Evolutionary conservation across 2,888 invertebrate genomes (phyloP), one percentile per base, ranked within the genome.

Genomic region (Caenorhabditis japonica): DNA sequence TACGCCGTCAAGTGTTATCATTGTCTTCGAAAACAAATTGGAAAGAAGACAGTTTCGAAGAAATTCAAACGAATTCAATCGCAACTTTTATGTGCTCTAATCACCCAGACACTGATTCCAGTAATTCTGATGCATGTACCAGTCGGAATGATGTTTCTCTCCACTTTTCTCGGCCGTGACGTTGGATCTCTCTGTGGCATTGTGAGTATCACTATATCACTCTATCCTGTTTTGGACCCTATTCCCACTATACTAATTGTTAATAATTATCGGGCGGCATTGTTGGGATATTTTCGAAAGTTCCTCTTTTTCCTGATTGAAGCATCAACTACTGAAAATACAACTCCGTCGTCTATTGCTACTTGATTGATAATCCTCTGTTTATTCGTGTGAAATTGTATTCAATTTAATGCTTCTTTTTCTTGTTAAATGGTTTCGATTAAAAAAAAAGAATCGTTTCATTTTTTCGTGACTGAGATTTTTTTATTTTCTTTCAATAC

Each of bases 101-200:
- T 49, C 34, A 49, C 49, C 12, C 49, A 49, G 13, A 34, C 49
- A 2, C 34, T 49, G 12, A 49, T 49, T n/a, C 62, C 62, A 21
- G 46, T 55, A 7, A 15, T 62, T 21, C 47, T 62, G 1, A 62
- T 62, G 53, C 62, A 62, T 23, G 55, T 53, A 23, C 62, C 53
- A 15, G 46, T 53, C 10, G 33, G 53, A 4, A 55, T 47, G 21
- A 44, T 46, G 17, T 39, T 62, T 27, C 17, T 23, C 12, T 36
- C 39, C 13, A 15, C 62, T 13, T 62, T 53, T 33, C 33, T 27
- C 17, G 46, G 53, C 19, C 15, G 23, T 8, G 46, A 53, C 8
- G 21, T 62, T 4, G 62, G 53, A 15, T 21, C 33, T 8, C 13
- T 62, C n/a, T 30, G 62, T 5, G 39, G 53, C 2, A 15, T 53